Conservation (phyloP, 2,797 vertebrate species). For the Leptodactylus fallax region DNA sequence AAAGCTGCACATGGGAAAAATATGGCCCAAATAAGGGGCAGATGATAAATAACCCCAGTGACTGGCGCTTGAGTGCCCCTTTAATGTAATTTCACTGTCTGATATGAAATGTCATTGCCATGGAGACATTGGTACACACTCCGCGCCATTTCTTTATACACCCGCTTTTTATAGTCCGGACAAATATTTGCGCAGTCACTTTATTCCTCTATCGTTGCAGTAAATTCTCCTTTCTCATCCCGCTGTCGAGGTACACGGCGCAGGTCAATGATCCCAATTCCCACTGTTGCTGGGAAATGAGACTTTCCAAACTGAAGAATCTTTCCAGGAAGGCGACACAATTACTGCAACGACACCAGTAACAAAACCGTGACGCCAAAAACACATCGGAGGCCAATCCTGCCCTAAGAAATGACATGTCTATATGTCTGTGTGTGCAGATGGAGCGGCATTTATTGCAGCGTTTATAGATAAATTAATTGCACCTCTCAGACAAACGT, state of each 20-base stretch:
- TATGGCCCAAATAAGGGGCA: neutral
- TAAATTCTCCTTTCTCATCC: conserved; percentile 11
- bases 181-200: conserved; percentile 28
- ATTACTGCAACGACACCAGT: too few species aligned
- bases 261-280: conserved; percentile 31
- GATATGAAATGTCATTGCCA: too few species aligned
- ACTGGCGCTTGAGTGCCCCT: neutral
- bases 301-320: too few species aligned
- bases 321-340: too few species aligned
- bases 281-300: conserved; percentile 12
- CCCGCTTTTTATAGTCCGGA: neutral
- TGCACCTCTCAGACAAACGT: neutral
- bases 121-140: too few species aligned
- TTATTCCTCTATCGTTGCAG: neutral
- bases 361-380: too few species aligned
- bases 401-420: too few species aligned
- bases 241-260: neutral
- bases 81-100: neutral
- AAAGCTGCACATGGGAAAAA: too few species aligned
- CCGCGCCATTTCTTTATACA: neutral
- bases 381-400: too few species aligned
- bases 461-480: neutral
- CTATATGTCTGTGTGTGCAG: neutral
- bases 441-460: neutral
- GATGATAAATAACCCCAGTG: neutral